phyloP scores from a whole-genome alignment of 2,797 vertebrate species.

The Halcyon badia region DNA sequence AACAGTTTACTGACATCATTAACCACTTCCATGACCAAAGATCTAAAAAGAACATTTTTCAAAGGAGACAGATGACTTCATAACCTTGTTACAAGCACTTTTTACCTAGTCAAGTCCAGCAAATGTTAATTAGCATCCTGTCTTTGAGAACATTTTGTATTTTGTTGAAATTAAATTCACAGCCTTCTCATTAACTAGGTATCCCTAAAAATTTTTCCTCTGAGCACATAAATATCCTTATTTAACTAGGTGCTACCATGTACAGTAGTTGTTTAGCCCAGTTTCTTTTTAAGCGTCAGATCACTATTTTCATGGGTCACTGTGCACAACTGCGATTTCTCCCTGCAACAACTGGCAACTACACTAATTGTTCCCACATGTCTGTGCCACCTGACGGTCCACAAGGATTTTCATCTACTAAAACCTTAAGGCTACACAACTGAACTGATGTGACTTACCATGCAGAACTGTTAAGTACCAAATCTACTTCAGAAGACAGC shows the following conservation, averaged over 20 bases:
- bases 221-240: constrained; percentile 28
- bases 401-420: constrained; percentile 27
- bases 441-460: neutral
- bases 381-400: constrained; percentile 20
- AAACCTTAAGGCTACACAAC: constrained; percentile 43
- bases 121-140: constrained; percentile 38
- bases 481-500: neutral
- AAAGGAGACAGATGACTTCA: neutral
- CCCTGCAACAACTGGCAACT: constrained; percentile 39
- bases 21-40: neutral
- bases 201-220: constrained; percentile 2
- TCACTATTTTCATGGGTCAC: constrained; percentile 24
- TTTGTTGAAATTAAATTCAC: constrained; percentile 58
- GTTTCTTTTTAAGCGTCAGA: constrained; percentile 26
- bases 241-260: constrained; percentile 57
- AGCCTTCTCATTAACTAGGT: constrained; percentile 26
- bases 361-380: constrained; percentile 76
- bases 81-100: neutral
- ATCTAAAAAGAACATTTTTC: neutral
- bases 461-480: neutral
- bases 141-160: constrained; percentile 40
- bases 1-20: neutral
- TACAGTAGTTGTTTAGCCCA: constrained; percentile 30
- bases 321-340: constrained; percentile 50
- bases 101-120: neutral